Evolutionary conservation across 2,888 invertebrate genomes (phyloP).

Genomic region (Pachydiplax longipennis): DNA sequence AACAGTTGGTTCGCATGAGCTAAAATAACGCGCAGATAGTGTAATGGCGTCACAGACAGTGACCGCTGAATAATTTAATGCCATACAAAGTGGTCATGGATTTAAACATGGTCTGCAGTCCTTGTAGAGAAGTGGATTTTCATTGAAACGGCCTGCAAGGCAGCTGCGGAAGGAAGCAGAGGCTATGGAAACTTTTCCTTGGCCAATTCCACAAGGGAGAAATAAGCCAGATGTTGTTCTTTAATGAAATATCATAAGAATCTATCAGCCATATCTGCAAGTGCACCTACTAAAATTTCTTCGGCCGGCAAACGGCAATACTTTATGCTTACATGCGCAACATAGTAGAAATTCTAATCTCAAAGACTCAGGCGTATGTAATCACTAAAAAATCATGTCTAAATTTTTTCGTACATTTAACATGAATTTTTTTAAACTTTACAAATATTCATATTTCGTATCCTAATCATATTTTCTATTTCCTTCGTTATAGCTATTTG

Average conservation of each 20-base stretch:
- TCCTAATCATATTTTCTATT: too few relatives aligned
- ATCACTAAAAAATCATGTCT: too few relatives aligned
- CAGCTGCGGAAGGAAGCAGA: not conserved
- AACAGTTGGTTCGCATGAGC: not conserved
- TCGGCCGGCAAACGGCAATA: too few relatives aligned
- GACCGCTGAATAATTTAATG: not conserved
- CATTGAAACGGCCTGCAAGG: not conserved
- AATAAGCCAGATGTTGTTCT: not conserved
- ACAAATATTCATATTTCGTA: too few relatives aligned
- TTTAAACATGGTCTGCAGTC: not conserved
- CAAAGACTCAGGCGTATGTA: too few relatives aligned
- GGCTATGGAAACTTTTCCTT: not conserved
- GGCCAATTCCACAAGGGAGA: not conserved
- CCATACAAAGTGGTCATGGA: not conserved
- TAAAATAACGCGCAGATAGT: not conserved
- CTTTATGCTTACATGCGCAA: too few relatives aligned
- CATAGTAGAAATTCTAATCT: too few relatives aligned
- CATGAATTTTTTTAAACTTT: too few relatives aligned
- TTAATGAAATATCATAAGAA: not conserved
- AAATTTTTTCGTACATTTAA: too few relatives aligned
- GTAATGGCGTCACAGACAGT: not conserved
- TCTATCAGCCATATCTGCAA: not conserved
- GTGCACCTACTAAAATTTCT: too few relatives aligned
- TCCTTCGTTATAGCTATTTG: too few relatives aligned
- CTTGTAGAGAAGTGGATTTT: constrained; percentile 8